A percentile compares a stretch with the other conserved stretches of the same genome.
Conservation (phyloP, 2,888 invertebrate species). For the Nephrotoma guestfalica region DNA sequence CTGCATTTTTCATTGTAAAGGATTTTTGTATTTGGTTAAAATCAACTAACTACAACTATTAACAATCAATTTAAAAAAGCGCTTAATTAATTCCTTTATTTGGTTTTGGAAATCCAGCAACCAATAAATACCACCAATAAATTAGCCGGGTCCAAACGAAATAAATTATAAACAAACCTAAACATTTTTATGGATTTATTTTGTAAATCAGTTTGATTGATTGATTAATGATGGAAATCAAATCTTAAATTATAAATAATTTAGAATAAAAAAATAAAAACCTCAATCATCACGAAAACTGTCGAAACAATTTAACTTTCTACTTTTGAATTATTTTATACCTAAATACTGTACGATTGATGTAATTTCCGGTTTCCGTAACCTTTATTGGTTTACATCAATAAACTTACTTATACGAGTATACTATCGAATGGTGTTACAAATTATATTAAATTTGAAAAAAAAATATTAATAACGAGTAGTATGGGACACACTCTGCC, state of each 20-base stretch:
- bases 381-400: too few species aligned
- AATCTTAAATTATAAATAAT: background rate
- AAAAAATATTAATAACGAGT: too few species aligned
- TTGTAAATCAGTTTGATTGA: background rate
- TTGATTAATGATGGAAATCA: background rate
- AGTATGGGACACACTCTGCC: too few species aligned
- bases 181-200: background rate
- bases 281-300: background rate
- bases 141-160: background rate
- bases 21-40: too few species aligned
- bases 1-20: background rate
- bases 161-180: background rate
- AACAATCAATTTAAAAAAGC: background rate
- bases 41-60: background rate
- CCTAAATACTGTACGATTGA: too few species aligned
- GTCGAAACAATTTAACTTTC: background rate
- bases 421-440: too few species aligned
- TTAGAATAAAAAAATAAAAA: background rate
- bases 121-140: background rate
- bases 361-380: too few species aligned
- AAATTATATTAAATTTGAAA: too few species aligned
- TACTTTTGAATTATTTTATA: background rate
- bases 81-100: background rate
- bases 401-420: too few species aligned
- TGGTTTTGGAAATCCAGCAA: background rate